Evolutionary conservation across 2,797 vertebrate genomes (phyloP), one percentile per base, ranked within the genome.

Genomic region (Choloepus didactylus): DNA sequence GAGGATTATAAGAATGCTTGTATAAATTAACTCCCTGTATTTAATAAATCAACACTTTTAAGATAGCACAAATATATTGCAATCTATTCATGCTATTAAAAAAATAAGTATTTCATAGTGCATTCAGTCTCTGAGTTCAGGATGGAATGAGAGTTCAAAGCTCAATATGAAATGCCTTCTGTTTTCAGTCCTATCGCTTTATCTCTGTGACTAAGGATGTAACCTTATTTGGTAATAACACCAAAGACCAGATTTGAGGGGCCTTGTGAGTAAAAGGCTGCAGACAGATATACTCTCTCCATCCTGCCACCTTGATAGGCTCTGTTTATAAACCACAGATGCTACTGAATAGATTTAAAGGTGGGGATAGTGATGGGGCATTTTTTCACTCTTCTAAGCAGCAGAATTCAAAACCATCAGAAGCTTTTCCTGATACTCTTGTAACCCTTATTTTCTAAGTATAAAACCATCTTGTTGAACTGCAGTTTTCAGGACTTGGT

Each of bases 11-110:
- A 77, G 25, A 62, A 10, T 9, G 91, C 66, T 38, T 19, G 46
- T 89, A 66, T 54, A 38, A 64, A 64, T 27, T 15, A 76, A 64
- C 5, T 21, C 3, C 10, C 35, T 86, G 12, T 80, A 56, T 84
- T 94, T 87, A 89, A 51, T 83, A 77, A 70, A 76, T 27, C 38
- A 77, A 49, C 8, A 44, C 19, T 41, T 79, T 89, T 87, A 72
- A 87, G 56, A 67, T 51, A 73, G 18, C 5, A 64, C 3, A 60
- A 46, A 87, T 72, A 38, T 56, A 83, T 84, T 66, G 21, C 4
- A 49, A 38, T 44, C 27, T n/a, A 66, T 59, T 95, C 6, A 35
- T 54, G 15, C 38, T 49, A 35, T 10, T 82, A 49, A 72, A 82
- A 86, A 76, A 59, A 31, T 2, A 16, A 69, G 66, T 12, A 56